These are phyloP conservation scores for Centropus unirufus DNA, from an alignment of 2,113 vertebrate genomes.

Conservation along the genomic window DNA sequence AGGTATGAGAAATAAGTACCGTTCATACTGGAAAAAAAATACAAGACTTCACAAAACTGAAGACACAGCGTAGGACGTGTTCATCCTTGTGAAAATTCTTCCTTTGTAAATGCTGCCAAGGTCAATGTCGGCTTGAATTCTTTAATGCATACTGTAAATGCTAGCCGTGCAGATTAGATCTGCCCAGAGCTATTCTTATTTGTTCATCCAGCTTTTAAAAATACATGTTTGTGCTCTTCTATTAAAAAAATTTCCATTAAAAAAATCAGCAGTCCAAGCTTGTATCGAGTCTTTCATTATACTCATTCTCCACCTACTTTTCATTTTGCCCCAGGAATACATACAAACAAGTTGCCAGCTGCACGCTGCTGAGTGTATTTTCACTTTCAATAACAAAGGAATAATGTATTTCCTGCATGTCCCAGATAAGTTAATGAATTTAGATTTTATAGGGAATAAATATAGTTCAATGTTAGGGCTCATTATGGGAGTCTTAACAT, in stretches of 20 bases:
- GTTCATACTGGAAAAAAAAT: background rate
- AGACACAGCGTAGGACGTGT: background rate
- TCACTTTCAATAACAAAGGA: background rate
- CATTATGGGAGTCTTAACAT: background rate
- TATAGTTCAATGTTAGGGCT: background rate
- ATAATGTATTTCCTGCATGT: slow-evolving; percentile 26
- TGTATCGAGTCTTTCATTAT: background rate
- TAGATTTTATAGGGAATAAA: slow-evolving; percentile 19
- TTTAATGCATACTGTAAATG: slow-evolving; percentile 41
- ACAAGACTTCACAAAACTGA: background rate
- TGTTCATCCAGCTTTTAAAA: slow-evolving; percentile 54
- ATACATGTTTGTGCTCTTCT: slow-evolving; percentile 5
- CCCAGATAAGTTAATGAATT: slow-evolving; percentile 15
- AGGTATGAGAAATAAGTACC: background rate
- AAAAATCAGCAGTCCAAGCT: background rate
- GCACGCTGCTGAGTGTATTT: background rate
- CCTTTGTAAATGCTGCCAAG: slow-evolving; percentile 52
- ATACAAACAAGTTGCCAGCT: background rate
- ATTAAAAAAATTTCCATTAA: slow-evolving; percentile 46
- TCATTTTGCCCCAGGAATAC: background rate
- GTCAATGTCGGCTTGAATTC: slow-evolving; percentile 50
- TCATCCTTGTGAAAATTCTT: slow-evolving; percentile 56
- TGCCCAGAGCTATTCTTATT: slow-evolving; percentile 49
- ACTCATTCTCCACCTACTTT: background rate
- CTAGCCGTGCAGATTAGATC: slow-evolving; percentile 46